phyloP scores from a whole-genome alignment of 2,797 vertebrate genomes.

The Enteromius anoplus region DNA sequence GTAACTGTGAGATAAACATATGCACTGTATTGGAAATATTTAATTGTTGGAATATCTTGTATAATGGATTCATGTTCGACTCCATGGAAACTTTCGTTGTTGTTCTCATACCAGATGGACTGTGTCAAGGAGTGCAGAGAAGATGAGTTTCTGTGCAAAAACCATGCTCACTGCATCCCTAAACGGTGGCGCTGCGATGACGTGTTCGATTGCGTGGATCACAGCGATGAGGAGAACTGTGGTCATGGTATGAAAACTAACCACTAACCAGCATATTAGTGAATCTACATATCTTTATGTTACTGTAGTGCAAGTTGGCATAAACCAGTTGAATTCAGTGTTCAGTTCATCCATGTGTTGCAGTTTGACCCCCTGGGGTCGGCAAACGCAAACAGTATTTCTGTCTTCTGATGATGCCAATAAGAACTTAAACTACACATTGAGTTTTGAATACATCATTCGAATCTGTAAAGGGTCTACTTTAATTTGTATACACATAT shows the following conservation, averaged over 20 bases:
- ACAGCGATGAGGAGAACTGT: constrained; percentile 94
- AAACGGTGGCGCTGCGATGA: constrained; percentile 94
- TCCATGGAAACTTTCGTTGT: constrained; percentile 53
- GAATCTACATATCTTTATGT: not conserved
- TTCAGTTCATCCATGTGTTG: not conserved
- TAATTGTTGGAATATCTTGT: constrained; percentile 19
- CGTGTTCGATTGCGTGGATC: constrained; percentile 92
- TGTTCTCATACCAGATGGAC: constrained; percentile 78
- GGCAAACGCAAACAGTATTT: no score
- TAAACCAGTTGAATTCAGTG: not conserved
- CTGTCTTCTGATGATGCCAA: no score
- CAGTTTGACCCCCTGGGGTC: not conserved
- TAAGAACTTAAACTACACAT: no score
- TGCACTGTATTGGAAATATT: constrained; percentile 37
- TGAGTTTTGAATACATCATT: no score
- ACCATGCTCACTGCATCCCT: constrained; percentile 95
- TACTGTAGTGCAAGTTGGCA: not conserved
- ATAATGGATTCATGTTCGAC: constrained; percentile 11
- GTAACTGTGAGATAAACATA: not conserved
- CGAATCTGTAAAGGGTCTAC: no score
- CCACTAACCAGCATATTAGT: not conserved
- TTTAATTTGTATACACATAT: no score
- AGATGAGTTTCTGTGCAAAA: constrained; percentile 92
- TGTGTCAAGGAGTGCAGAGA: constrained; percentile 95
- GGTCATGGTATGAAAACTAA: constrained; percentile 76